phyloP scores from a whole-genome alignment of 2,888 invertebrate genomes.

The Morpho achilles region DNA sequence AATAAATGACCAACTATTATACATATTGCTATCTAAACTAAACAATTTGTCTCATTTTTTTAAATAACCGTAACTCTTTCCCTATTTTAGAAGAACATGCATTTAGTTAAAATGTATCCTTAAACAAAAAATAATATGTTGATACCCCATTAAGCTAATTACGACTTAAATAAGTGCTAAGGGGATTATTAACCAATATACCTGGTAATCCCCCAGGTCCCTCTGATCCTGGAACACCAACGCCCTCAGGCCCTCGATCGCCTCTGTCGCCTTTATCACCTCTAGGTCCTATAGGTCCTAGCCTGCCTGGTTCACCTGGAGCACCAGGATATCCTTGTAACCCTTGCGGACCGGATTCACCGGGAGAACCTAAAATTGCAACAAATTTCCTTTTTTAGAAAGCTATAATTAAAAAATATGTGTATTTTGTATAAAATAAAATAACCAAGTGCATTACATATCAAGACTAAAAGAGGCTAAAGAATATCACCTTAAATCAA shows the following conservation, averaged over 20 bases:
- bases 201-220: constrained; percentile 86
- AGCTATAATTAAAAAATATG: background rate
- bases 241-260: constrained; percentile 84
- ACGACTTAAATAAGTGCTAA: background rate
- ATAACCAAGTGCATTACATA: no score
- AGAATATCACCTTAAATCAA: no score
- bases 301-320: constrained; percentile 83
- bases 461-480: no score
- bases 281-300: constrained; percentile 82
- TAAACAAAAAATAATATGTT: no score
- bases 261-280: constrained; percentile 85
- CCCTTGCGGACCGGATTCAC: constrained; percentile 84
- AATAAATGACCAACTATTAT: no score
- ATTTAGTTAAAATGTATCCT: no score
- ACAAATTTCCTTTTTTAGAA: background rate
- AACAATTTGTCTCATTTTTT: no score
- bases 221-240: constrained; percentile 85
- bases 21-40: no score
- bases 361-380: constrained; percentile 75
- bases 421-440: background rate
- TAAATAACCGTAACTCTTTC: no score
- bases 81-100: no score
- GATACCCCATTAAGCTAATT: no score
- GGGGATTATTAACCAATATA: constrained; percentile 35
- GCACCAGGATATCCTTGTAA: constrained; percentile 84